Conservation (phyloP, 2,888 invertebrate species). For the Gonocerus acuteangulatus region DNA sequence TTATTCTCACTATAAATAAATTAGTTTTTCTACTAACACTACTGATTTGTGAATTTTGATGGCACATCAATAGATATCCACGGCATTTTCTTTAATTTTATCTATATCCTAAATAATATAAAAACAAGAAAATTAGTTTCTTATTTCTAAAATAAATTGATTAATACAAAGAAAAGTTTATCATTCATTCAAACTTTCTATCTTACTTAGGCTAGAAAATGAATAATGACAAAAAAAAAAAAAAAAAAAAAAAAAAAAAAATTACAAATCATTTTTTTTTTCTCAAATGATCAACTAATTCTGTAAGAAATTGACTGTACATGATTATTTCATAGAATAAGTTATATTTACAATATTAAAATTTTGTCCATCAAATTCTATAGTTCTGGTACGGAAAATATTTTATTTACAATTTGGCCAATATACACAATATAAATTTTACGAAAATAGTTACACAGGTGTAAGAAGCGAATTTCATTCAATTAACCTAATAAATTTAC, state of each 20-base stretch:
- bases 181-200: too few species aligned
- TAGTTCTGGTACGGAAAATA: slow-evolving; percentile 15
- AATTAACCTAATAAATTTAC: slow-evolving; percentile 8
- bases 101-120: too few species aligned
- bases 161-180: too few species aligned
- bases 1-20: not conserved
- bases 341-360: not conserved
- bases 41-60: not conserved
- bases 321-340: too few species aligned
- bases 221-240: too few species aligned
- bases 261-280: too few species aligned
- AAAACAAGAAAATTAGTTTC: too few species aligned
- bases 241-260: too few species aligned
- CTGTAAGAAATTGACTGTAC: too few species aligned
- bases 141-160: too few species aligned
- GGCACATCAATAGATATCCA: slow-evolving; percentile 21
- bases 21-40: not conserved
- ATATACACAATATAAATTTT: slow-evolving; percentile 21
- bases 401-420: slow-evolving; percentile 19
- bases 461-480: slow-evolving; percentile 2
- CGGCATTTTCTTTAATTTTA: not conserved
- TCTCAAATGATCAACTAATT: too few species aligned
- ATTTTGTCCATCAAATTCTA: not conserved
- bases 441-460: slow-evolving; percentile 17
- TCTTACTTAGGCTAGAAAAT: too few species aligned